A percentile compares a stretch with the other conserved stretches of the same genome.
Evolutionary conservation across 2,113 vertebrate species (phyloP).

Genomic region (Rhea americana): DNA sequence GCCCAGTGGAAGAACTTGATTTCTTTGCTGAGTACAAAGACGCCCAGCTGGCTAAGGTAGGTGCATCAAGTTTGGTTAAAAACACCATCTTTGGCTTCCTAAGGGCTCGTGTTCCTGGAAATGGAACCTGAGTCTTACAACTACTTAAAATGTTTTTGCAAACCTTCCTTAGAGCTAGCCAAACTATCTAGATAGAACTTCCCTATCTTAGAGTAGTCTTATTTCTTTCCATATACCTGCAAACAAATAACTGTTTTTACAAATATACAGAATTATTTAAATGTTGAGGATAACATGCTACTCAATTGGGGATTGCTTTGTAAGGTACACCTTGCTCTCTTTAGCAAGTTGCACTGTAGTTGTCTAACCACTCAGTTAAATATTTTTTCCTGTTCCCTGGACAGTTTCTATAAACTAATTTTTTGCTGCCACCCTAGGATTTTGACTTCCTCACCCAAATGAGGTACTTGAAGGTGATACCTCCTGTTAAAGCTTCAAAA

Average conservation of each 20-base stretch:
- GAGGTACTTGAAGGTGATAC: background rate
- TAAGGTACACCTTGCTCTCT: background rate
- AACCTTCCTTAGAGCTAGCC: background rate
- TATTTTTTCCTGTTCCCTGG: background rate
- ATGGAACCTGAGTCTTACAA: background rate
- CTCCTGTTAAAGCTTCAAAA: background rate
- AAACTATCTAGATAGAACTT: background rate
- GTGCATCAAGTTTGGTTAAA: background rate
- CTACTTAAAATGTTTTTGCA: background rate
- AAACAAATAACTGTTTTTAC: background rate
- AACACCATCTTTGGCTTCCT: background rate
- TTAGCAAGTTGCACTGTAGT: background rate
- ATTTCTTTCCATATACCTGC: background rate
- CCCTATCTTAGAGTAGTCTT: background rate
- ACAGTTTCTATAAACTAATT: background rate
- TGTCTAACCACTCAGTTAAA: background rate
- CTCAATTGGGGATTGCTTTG: background rate
- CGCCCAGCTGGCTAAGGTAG: background rate
- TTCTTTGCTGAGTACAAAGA: background rate
- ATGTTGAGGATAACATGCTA: background rate
- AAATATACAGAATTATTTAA: background rate
- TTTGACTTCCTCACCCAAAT: background rate
- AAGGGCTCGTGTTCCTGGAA: background rate
- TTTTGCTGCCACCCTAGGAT: background rate
- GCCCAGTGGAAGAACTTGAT: background rate